phyloP scores from a whole-genome alignment of 2,113 vertebrate genomes.

The Seriola dumerili region DNA sequence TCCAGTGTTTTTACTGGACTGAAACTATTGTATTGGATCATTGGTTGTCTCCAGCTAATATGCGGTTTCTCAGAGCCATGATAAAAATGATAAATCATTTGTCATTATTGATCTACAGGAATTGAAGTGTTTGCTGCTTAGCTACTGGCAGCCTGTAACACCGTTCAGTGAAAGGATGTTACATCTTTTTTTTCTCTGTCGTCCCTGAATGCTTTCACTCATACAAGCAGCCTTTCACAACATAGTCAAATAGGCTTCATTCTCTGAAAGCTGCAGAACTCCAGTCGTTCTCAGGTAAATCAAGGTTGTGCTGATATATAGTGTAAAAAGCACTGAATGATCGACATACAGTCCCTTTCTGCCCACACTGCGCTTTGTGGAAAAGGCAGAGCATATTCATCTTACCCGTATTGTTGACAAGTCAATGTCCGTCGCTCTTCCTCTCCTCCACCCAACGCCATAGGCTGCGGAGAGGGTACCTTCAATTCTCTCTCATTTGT shows the following conservation, averaged over 20 bases:
- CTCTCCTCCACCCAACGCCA: slow-evolving; percentile 31
- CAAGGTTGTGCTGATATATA: slow-evolving; percentile 69
- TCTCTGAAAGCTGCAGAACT: slow-evolving; percentile 60
- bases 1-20: not conserved
- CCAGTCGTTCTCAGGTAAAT: slow-evolving; percentile 61
- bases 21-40: not conserved
- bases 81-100: not conserved
- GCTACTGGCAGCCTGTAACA: slow-evolving; percentile 50
- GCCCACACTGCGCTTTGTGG: slow-evolving; percentile 47
- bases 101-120: not conserved
- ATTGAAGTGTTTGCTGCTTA: slow-evolving; percentile 57
- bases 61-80: not conserved
- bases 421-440: slow-evolving; percentile 38
- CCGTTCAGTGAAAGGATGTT: slow-evolving; percentile 68
- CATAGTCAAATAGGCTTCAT: slow-evolving; percentile 39
- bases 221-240: slow-evolving; percentile 57
- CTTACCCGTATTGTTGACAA: slow-evolving; percentile 53
- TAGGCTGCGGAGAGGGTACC: slow-evolving; percentile 29
- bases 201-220: slow-evolving; percentile 77
- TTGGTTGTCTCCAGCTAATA: not conserved
- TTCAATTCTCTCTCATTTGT: slow-evolving; percentile 42
- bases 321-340: slow-evolving; percentile 57
- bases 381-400: slow-evolving; percentile 56
- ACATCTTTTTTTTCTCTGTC: slow-evolving; percentile 27
- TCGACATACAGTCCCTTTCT: slow-evolving; percentile 39